Base-by-base conservation (phyloP, 2,888 invertebrate species). In the Lasioglossum malachurum region DNA sequence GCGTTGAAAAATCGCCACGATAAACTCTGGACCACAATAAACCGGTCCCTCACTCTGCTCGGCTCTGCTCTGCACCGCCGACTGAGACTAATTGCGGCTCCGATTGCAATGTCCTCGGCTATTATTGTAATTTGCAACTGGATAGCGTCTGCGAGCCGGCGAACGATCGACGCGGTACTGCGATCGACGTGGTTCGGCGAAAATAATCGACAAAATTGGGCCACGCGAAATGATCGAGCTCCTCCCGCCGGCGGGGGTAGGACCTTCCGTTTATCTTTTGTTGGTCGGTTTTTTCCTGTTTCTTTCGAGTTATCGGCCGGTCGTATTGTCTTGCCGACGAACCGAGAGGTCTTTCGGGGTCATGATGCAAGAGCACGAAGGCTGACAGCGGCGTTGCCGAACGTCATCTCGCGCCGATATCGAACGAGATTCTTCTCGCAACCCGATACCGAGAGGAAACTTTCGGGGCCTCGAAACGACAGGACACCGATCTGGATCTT, bases 71-170 rank as follows among this genome's bases (percentile, higher is more conserved):
- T n/a, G 53, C 53, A 83, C 78, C 88, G 89, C 87, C 90, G 93
- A 93, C 92, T 92, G 89, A 93, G 93, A 94, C 94, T 94, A 94
- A 94, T 94, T 94, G 91, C 93, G 84, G 83, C 87, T 84, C 87
- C 89, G 93, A 94, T 94, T 94, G 90, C 90, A 88, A 88, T 88
- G 91, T 92, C 91, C 90, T 91, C 90, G 90, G 90, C 90, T 92
- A 92, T 93, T 93, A 92, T 91, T 91, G 89, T 89, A 92, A 92
- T 93, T 93, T 92, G 93, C 90, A 91, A 91, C 87, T 80, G 76
- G 82, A 75, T 77, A 85, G 83, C 78, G 85, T 89, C 27, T 2
- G 60, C 27, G 27, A 4, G 78, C 73, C 75, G 81, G 38, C 12
- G 53, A 75, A 69, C 77, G 44, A 69, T 69, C 57, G 35, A 10